These are phyloP conservation scores for Sinocyclocheilus rhinocerous DNA, from an alignment of 2,113 vertebrate species.

Conservation along the genomic window DNA sequence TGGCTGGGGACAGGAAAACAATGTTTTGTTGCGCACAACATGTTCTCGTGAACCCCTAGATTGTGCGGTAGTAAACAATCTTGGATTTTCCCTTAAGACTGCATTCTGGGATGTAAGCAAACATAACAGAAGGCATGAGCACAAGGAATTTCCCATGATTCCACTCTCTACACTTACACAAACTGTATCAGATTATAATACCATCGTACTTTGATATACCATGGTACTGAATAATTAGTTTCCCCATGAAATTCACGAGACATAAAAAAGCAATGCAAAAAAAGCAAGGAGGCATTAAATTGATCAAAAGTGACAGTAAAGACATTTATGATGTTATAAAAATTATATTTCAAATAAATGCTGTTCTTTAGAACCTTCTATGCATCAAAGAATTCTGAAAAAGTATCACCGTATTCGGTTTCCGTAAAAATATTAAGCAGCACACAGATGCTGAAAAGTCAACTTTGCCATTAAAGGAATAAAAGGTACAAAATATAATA, in stretches of 20 bases:
- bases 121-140: constrained; percentile 17
- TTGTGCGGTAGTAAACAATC: constrained; percentile 18
- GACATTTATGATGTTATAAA: no score
- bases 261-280: no score
- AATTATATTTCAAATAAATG: no score
- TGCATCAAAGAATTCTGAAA: no score
- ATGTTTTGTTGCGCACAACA: constrained; percentile 28
- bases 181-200: background rate
- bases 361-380: no score
- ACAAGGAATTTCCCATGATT: constrained; percentile 34
- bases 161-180: background rate
- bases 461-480: background rate
- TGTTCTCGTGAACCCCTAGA: constrained; percentile 8
- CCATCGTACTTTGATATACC: background rate
- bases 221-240: background rate
- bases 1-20: constrained; percentile 37
- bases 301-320: no score
- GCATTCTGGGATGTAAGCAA: constrained; percentile 46
- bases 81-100: constrained; percentile 25
- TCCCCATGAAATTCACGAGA: background rate
- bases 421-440: no score
- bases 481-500: background rate
- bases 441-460: background rate
- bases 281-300: no score
- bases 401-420: no score